Percentiles rank a stretch among this genome's conserved stretches.
Evolutionary conservation across 2,113 vertebrate species (phyloP).

Genomic region (Dendrocopos noguchii): DNA sequence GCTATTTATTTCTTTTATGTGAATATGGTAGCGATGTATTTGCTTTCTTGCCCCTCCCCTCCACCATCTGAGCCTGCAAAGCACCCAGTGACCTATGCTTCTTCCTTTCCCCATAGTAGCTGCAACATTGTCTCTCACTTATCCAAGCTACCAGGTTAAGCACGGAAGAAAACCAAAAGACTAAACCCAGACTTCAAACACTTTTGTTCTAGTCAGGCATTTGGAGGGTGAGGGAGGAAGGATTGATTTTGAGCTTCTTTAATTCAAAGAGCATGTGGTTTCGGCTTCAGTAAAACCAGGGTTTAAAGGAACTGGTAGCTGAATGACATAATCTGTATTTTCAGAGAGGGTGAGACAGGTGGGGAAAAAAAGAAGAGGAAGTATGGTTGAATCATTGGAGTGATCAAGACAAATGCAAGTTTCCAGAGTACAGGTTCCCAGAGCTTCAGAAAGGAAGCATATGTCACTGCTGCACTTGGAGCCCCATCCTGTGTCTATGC

Average conservation of each 20-base stretch:
- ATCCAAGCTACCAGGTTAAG: not conserved
- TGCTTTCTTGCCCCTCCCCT: constrained; percentile 17
- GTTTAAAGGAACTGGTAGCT: not conserved
- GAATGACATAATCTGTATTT: not conserved
- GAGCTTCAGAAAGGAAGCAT: not conserved
- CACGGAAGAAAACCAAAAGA: not conserved
- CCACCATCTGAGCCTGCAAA: not conserved
- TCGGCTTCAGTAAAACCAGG: not conserved
- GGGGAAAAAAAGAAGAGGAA: not conserved
- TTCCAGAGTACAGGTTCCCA: not conserved
- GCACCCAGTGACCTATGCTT: not conserved
- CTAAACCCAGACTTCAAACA: not conserved
- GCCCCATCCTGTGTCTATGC: not conserved
- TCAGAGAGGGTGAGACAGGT: accelerated
- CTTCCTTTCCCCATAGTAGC: not conserved
- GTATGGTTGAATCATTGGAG: accelerated
- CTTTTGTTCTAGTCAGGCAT: not conserved
- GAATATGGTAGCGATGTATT: constrained; percentile 44
- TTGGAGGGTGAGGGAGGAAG: accelerated
- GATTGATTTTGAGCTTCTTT: not conserved
- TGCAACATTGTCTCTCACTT: not conserved
- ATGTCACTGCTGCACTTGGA: not conserved
- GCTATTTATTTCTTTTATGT: constrained; percentile 19
- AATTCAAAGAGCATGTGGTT: not conserved
- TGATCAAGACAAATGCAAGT: not conserved